phyloP scores from a whole-genome alignment of 2,113 vertebrate genomes.

The Tauraco erythrolophus region DNA sequence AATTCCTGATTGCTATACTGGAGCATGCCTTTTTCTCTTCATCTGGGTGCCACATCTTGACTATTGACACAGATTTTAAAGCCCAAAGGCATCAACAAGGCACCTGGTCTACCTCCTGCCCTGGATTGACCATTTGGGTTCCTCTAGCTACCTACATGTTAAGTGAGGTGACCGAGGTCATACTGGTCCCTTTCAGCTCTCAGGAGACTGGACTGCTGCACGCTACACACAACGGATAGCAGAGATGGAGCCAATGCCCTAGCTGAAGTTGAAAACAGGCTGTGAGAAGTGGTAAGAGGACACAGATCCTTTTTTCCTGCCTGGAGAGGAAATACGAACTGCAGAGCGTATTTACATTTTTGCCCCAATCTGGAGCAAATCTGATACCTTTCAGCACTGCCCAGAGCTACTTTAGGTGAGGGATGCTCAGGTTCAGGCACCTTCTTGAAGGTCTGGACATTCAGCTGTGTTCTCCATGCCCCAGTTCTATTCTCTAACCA shows the following conservation, averaged over 20 bases:
- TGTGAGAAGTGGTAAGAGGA: not conserved
- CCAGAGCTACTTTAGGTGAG: not conserved
- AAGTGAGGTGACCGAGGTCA: not conserved
- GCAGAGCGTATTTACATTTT: not conserved
- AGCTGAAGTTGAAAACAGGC: not conserved
- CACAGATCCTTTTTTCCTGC: not conserved
- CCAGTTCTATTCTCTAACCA: not conserved
- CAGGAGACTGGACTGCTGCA: not conserved
- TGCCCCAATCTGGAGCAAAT: not conserved
- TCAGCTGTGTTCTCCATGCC: not conserved
- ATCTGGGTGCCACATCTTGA: not conserved
- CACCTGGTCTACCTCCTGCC: not conserved
- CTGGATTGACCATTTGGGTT: not conserved
- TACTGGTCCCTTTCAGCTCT: not conserved
- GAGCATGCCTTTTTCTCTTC: not conserved
- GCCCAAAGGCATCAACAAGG: not conserved
- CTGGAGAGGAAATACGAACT: not conserved
- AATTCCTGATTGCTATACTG: not conserved
- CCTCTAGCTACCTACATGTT: fast-evolving
- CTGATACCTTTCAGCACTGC: not conserved
- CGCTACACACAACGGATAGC: fast-evolving
- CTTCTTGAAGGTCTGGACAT: not conserved
- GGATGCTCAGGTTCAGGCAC: not conserved
- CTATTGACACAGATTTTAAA: not conserved
- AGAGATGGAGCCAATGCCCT: not conserved